Evolutionary conservation across 2,797 vertebrate genomes (phyloP).

Genomic region (Acanthornis magna): DNA sequence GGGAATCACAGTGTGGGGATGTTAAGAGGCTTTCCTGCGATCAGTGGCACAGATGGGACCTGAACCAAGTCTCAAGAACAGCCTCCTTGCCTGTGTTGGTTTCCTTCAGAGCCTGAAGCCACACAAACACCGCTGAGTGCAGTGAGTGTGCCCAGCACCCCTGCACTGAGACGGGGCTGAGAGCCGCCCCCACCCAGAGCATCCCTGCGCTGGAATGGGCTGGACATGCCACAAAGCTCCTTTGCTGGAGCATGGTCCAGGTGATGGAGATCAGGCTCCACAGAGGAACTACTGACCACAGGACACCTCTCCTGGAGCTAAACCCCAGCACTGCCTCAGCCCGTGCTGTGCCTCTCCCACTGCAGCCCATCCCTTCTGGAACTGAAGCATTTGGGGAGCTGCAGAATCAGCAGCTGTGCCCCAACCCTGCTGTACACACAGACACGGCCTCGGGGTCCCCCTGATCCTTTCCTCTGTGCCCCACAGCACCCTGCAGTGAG

Average conservation of each 20-base stretch:
- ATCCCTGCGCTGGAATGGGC: fast-evolving
- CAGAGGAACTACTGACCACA: background rate
- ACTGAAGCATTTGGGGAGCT: background rate
- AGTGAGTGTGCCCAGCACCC: background rate
- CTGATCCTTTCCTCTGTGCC: background rate
- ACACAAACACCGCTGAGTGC: background rate
- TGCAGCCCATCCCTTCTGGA: background rate
- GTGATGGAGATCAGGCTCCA: background rate
- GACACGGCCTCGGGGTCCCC: fast-evolving
- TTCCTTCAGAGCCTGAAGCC: background rate
- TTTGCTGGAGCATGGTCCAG: background rate
- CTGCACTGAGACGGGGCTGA: background rate
- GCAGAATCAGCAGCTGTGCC: background rate
- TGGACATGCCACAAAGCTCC: background rate
- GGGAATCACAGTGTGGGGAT: background rate
- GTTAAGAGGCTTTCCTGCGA: background rate
- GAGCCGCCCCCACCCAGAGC: background rate
- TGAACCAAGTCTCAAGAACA: background rate
- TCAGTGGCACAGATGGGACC: background rate
- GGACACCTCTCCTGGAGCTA: background rate
- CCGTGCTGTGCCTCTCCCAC: fast-evolving
- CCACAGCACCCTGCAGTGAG: background rate
- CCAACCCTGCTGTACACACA: background rate
- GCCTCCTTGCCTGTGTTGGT: background rate
- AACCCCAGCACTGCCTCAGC: background rate